Base-by-base conservation (phyloP, 1,140 invertebrate genomes). In the Battus philenor region DNA sequence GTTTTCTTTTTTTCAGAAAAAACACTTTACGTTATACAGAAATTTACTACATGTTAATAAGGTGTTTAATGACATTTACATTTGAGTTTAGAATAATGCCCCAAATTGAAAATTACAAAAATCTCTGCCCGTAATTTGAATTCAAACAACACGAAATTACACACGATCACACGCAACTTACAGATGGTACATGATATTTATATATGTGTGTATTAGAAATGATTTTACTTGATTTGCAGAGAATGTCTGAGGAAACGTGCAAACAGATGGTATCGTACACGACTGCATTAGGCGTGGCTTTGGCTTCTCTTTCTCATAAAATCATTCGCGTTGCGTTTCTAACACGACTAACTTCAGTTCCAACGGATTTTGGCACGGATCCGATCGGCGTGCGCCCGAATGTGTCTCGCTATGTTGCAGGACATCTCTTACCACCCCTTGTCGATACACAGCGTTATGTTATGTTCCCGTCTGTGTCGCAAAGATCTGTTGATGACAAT, bases 221-320 rank as follows among this genome's bases (percentile, higher is more conserved):
- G 49, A 69, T 84, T 82, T 82, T 86, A 83, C 90, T 90, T 90
- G 81, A 69, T 90, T 91, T 91, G 90, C 91, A 92, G 91, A 92
- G 89, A 90, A 90, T 91, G 90, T 91, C 90, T 88, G 91, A 92
- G 89, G 91, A 92, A 88, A 90, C 89, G 87, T 92, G 91, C 90
- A 92, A 92, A 91, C 90, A 91, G 87, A 92, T 91, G 91, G 91
- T 92, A 92, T 91, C 86, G 91, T 92, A 91, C 90, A 83, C 68
- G 71, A 68, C 63, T 78, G 59, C 66, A 72, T 79, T 82, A 83
- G 78, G 86, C 77, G 84, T 85, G 80, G 80, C 81, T 86, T 86
- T 81, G 60, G 82, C 80, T 84, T 84, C 78, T 79, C 62, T 84
- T 63, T 82, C 54, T 80, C 72, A 78, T 78, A 60, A 65, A 70